Base-by-base conservation (phyloP, 2,113 vertebrate genomes). In the Cinclus cinclus region DNA sequence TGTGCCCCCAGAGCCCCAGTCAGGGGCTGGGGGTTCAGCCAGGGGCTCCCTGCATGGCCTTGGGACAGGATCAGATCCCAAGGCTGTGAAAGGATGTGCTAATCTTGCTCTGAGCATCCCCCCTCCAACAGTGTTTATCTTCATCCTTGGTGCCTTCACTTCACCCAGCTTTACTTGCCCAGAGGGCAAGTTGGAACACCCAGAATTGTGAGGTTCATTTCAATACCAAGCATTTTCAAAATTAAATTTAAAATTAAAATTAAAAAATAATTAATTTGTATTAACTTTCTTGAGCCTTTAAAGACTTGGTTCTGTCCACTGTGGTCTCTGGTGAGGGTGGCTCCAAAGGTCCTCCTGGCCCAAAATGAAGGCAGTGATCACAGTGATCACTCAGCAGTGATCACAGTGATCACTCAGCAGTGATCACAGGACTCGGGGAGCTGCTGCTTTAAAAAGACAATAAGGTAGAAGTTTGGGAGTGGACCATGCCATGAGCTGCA, bases 391-490 rank as follows among this genome's bases (percentile, higher is more conserved):
- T 58, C n/a, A 10, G 74, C 77, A 70, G 39, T 3, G 52, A 64
- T 23, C 37, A 49, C 4, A 2, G 83, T n/a, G n/a, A n/a, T 86
- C 50, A 30, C 28, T 58, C n/a, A 10, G 74, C 77, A 70, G 39
- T 3, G 52, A 64, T 23, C 37, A 49, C 4, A 2, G 83, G 64
- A 70, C 37, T 39, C 9, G 0, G 10, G 76, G 47, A 93, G 79
- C 80, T 83, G 87, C 78, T 71, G 58, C 90, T 90, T 74, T 69
- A 44, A 65, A 82, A 88, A 33, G 52, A 67, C 31, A 77, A 49
- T 11, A 70, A 94, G 71, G 71, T 31, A 75, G 71, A 95, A 84
- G 21, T 30, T 68, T 84, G 81, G 73, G 81, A 89, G 30, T 21
- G 65, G 56, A 47, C 25, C 3, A 2, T 33, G 47, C 49, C 67